Conservation (phyloP, 2,113 vertebrate species). For the Sialia sialis region DNA sequence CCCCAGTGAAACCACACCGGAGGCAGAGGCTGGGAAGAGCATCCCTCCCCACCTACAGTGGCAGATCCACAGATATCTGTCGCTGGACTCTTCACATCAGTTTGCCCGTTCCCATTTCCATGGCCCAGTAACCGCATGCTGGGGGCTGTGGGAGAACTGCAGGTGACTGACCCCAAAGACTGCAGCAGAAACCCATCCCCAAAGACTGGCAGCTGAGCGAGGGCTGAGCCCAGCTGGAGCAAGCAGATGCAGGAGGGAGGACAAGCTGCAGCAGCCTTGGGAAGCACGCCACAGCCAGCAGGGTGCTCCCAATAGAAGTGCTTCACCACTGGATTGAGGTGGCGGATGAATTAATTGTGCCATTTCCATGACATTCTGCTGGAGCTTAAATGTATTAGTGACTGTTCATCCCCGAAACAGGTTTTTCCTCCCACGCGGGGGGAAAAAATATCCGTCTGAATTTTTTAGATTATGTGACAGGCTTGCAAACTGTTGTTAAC, state of each 20-base stretch:
- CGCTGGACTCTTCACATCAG: background rate
- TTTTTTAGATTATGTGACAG: slow-evolving; percentile 56
- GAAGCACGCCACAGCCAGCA: background rate
- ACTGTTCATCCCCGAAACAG: slow-evolving; percentile 39
- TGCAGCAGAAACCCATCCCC: background rate
- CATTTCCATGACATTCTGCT: slow-evolving; percentile 48
- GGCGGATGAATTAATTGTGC: slow-evolving; percentile 46
- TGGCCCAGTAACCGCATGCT: slow-evolving; percentile 46
- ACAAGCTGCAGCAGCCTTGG: background rate
- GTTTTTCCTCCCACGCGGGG: slow-evolving; percentile 4
- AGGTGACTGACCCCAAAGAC: slow-evolving; percentile 64
- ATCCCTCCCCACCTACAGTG: background rate
- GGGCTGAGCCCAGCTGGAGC: slow-evolving; percentile 50
- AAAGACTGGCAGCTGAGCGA: slow-evolving; percentile 71
- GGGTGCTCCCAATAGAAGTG: slow-evolving; percentile 29
- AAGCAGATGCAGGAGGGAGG: background rate
- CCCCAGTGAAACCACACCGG: background rate
- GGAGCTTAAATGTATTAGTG: slow-evolving; percentile 41
- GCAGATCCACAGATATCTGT: background rate
- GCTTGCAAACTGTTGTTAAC: slow-evolving; percentile 58
- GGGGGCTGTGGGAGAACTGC: slow-evolving; percentile 70
- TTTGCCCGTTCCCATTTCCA: background rate
- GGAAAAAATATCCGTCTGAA: slow-evolving; percentile 54
- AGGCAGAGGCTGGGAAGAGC: background rate
- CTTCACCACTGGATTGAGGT: background rate